Evolutionary conservation across 2,888 invertebrate genomes (phyloP).

Genomic region (Luperina nickerlii): DNA sequence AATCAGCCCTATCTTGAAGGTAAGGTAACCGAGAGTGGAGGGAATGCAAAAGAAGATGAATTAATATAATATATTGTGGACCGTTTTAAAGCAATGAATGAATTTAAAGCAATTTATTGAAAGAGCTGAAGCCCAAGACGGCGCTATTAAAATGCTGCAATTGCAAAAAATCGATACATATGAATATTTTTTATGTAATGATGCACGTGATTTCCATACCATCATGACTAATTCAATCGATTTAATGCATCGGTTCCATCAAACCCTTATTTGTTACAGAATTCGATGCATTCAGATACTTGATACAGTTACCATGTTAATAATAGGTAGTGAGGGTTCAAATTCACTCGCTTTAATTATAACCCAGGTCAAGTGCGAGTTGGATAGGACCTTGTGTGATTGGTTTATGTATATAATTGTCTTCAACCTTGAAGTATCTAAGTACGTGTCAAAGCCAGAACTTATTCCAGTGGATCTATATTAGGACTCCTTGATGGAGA

Average conservation of each 20-base stretch:
- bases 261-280: conserved; percentile 4
- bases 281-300: conserved; percentile 13
- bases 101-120: too few relatives aligned
- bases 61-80: neutral
- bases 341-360: conserved; percentile 8
- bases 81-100: neutral
- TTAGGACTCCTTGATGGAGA: neutral
- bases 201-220: neutral
- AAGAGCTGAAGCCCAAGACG: neutral
- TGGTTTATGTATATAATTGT: neutral
- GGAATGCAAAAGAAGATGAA: neutral
- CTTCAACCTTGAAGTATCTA: neutral
- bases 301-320: conserved; percentile 19
- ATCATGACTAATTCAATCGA: neutral
- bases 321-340: neutral
- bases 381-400: neutral
- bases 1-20: neutral
- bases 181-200: too few relatives aligned
- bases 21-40: neutral
- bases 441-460: neutral
- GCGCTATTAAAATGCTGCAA: too few relatives aligned
- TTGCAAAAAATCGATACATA: too few relatives aligned
- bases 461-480: neutral
- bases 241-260: conserved; percentile 3
- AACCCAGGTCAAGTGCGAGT: conserved; percentile 10